Percentiles rank a stretch among this genome's conserved stretches.
phyloP scores from a whole-genome alignment of 2,113 vertebrate genomes.

The Morone chrysops region DNA sequence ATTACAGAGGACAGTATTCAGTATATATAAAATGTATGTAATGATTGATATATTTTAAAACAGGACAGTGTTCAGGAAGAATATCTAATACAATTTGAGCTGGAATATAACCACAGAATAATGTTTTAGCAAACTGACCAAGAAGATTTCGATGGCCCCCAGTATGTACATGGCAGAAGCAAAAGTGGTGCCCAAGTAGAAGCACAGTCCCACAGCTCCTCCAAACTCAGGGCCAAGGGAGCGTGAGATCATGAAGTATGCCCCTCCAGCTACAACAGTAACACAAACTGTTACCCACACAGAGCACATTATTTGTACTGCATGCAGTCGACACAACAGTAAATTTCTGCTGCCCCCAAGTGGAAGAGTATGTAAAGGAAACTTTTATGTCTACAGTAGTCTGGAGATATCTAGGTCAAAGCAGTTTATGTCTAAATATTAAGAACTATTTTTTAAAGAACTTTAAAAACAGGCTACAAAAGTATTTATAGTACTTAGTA shows the following conservation, averaged over 20 bases:
- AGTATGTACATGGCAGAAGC: conserved; percentile 98
- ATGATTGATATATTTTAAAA: background rate
- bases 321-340: background rate
- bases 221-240: conserved; percentile 98
- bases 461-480: background rate
- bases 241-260: conserved; percentile 99
- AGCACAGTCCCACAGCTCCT: conserved; percentile 97
- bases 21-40: background rate
- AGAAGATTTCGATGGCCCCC: conserved; percentile 96
- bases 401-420: background rate
- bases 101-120: background rate
- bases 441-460: background rate
- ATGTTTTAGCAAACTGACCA: conserved; percentile 86
- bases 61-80: no score
- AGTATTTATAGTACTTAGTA: background rate
- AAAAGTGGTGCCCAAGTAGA: conserved; percentile 98
- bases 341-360: conserved; percentile 37
- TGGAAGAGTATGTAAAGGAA: background rate
- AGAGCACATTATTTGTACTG: background rate
- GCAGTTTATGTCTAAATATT: background rate
- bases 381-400: background rate
- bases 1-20: background rate
- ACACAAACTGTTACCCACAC: conserved; percentile 5
- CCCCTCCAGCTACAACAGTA: conserved; percentile 90
- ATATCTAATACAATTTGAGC: background rate